These are phyloP conservation scores for Morbakka virulenta DNA, from an alignment of 30 jellyfish, hydroid and myxozoan species.

Conservation along the genomic window DNA sequence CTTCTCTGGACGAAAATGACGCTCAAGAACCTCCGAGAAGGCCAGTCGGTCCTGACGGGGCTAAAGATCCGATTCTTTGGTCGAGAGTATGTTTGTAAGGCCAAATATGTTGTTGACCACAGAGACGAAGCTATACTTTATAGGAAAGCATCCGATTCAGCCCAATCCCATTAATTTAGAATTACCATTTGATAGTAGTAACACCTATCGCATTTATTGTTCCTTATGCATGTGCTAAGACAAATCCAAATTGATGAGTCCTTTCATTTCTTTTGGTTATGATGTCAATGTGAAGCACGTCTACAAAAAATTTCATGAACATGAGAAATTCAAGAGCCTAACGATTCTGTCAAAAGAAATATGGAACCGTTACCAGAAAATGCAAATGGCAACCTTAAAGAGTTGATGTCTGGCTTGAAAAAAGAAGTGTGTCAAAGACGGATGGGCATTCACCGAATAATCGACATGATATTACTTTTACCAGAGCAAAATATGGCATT, in stretches of 20 bases:
- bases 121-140: too few species aligned
- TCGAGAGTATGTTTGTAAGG: background rate
- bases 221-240: slow-evolving; percentile 8
- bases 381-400: too few species aligned
- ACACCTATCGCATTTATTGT: background rate
- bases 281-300: too few species aligned
- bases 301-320: too few species aligned
- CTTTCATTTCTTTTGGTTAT: background rate
- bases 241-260: background rate
- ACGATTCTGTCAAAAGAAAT: too few species aligned
- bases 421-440: too few species aligned
- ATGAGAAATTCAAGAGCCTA: too few species aligned
- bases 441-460: too few species aligned
- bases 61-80: slow-evolving; percentile 14
- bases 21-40: background rate
- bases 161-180: background rate
- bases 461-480: background rate
- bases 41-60: slow-evolving; percentile 3
- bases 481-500: slow-evolving; percentile 1
- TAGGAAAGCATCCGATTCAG: too few species aligned
- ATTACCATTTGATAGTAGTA: slow-evolving; percentile 7
- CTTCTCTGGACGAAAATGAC: background rate
- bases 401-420: too few species aligned
- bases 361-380: too few species aligned
- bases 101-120: slow-evolving; percentile 1